A percentile compares a stretch with the other conserved stretches of the same genome.
These are phyloP conservation scores for Dreissena polymorpha DNA, from an alignment of 1,140 invertebrate species.

Conservation along the genomic window DNA sequence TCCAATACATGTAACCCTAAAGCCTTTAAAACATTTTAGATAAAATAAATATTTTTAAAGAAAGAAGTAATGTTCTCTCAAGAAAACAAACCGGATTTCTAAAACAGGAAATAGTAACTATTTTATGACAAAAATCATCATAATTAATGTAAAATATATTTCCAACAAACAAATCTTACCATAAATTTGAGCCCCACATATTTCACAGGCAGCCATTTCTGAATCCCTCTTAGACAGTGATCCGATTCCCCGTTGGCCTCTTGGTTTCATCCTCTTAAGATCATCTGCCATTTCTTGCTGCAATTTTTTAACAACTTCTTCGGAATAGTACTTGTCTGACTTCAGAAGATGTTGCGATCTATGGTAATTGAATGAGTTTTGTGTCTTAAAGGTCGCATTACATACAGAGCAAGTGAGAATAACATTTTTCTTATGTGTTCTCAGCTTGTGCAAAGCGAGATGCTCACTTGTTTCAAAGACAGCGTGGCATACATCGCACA, in stretches of 20 bases:
- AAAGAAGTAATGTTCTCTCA: no score
- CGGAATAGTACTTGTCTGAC: constrained; percentile 38
- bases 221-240: no score
- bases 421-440: neutral
- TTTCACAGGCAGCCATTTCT: constrained; percentile 5
- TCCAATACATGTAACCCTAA: no score
- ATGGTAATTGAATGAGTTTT: constrained; percentile 16
- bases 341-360: constrained; percentile 28
- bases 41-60: no score
- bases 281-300: constrained; percentile 24
- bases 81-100: no score
- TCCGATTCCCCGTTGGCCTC: no score
- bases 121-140: no score
- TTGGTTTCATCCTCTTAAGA: neutral
- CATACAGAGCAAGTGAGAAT: constrained; percentile 8
- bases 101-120: no score
- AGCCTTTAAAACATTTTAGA: no score
- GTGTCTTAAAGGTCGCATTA: neutral
- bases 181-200: constrained; percentile 22
- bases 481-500: constrained; percentile 11
- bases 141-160: no score
- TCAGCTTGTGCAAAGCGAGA: constrained; percentile 3
- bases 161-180: neutral
- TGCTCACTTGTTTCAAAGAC: constrained; percentile 4
- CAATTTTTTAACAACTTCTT: constrained; percentile 36